Evolutionary conservation across 1,140 invertebrate genomes (phyloP).

Genomic region (Drosophila nannoptera): DNA sequence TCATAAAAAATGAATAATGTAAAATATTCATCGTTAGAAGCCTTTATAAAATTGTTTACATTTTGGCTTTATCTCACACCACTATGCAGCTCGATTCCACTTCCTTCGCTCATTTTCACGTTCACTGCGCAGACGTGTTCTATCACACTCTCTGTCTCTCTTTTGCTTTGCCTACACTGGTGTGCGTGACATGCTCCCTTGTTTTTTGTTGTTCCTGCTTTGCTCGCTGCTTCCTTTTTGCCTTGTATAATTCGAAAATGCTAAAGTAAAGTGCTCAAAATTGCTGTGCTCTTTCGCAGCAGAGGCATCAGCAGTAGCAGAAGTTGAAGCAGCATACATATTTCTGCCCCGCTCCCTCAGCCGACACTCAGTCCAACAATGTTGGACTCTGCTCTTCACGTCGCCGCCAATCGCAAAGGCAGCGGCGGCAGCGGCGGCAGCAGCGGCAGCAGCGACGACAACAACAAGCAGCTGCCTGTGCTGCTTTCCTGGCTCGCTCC

Average conservation of each 20-base stretch:
- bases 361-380: too few relatives aligned
- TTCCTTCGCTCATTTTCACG: constrained; percentile 43
- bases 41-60: neutral
- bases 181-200: constrained; percentile 39
- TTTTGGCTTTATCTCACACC: constrained; percentile 7
- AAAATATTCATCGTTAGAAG: neutral
- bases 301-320: constrained; percentile 7
- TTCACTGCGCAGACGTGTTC: constrained; percentile 31
- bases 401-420: constrained; percentile 18
- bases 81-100: constrained; percentile 37
- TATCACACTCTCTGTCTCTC: constrained; percentile 12
- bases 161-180: constrained; percentile 10
- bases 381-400: constrained; percentile 5
- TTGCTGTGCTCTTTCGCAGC: constrained; percentile 37
- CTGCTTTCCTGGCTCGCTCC: constrained; percentile 42
- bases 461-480: constrained; percentile 26
- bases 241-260: constrained; percentile 49
- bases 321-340: constrained; percentile 37
- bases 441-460: too few relatives aligned
- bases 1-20: too few relatives aligned
- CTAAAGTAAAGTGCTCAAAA: constrained; percentile 60
- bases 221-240: constrained; percentile 49
- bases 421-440: too few relatives aligned
- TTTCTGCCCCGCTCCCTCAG: constrained; percentile 17
- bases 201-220: constrained; percentile 58